Evolutionary conservation across 2,797 vertebrate genomes (phyloP).

Genomic region (Ficedula albicollis): DNA sequence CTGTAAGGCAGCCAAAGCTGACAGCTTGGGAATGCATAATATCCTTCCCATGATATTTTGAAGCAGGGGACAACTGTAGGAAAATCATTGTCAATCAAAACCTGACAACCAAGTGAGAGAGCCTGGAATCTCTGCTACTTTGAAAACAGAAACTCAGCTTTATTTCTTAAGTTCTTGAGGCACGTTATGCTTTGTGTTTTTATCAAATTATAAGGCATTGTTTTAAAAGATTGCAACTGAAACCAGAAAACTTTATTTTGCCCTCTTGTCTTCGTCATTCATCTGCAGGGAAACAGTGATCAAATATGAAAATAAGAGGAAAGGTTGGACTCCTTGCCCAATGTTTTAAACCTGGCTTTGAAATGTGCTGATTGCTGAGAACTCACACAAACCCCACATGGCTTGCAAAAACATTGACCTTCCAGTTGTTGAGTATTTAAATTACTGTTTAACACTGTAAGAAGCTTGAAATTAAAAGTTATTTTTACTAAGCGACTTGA

Average conservation of each 20-base stretch:
- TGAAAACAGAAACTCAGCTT: background rate
- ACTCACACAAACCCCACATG: background rate
- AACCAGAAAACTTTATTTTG: background rate
- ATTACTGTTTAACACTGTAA: background rate
- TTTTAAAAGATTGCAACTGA: background rate
- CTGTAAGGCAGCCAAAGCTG: constrained; percentile 79
- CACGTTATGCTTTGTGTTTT: background rate
- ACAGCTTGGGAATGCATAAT: constrained; percentile 79
- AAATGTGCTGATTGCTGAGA: background rate
- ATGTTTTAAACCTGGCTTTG: constrained; percentile 48
- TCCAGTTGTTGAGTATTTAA: background rate
- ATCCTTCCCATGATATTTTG: constrained; percentile 59
- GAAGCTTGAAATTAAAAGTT: background rate
- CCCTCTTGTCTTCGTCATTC: background rate
- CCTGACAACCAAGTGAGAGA: background rate
- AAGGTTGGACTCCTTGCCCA: background rate
- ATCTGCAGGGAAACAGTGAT: background rate
- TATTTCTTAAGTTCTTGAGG: background rate
- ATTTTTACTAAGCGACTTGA: background rate
- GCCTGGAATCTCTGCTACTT: background rate
- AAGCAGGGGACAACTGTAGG: constrained; percentile 33
- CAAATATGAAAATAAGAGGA: background rate
- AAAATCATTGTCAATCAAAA: constrained; percentile 63
- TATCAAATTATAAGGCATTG: background rate
- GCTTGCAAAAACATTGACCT: background rate